A percentile compares a stretch with the other conserved stretches of the same genome.
phyloP scores from a whole-genome alignment of 2,888 invertebrate genomes.

The Mamestra brassicae region DNA sequence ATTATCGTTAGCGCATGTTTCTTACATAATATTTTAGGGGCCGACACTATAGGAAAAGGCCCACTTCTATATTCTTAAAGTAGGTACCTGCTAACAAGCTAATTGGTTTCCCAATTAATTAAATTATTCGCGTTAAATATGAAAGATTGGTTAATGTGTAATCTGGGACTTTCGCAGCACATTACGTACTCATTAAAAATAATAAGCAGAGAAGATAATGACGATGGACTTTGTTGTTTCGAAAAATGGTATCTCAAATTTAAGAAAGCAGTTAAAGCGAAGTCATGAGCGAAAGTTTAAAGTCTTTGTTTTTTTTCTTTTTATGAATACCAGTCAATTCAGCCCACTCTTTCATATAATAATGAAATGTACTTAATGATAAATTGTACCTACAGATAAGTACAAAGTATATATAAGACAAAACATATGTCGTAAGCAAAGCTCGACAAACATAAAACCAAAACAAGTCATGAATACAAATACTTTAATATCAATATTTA shows the following conservation, averaged over 20 bases:
- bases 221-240: neutral
- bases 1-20: neutral
- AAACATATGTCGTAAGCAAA: neutral
- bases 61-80: neutral
- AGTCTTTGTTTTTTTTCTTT: too few relatives aligned
- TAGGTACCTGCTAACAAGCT: neutral
- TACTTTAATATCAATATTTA: conserved; percentile 44
- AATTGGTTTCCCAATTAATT: conserved; percentile 42
- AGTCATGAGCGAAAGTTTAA: neutral
- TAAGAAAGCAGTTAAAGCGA: neutral
- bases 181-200: conserved; percentile 31
- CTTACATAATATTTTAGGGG: neutral
- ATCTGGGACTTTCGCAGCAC: conserved; percentile 15
- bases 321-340: too few relatives aligned
- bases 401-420: neutral
- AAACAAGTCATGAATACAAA: conserved; percentile 41
- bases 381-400: neutral
- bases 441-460: conserved; percentile 13
- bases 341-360: too few relatives aligned
- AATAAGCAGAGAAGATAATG: conserved; percentile 18
- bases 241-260: neutral
- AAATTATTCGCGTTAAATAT: conserved; percentile 45
- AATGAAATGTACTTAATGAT: neutral
- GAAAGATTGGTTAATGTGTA: conserved; percentile 41
- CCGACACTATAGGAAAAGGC: neutral